Percentiles rank a stretch among this genome's conserved stretches.
Conservation (phyloP, 2,888 invertebrate species). For the Macrophya alboannulata region DNA sequence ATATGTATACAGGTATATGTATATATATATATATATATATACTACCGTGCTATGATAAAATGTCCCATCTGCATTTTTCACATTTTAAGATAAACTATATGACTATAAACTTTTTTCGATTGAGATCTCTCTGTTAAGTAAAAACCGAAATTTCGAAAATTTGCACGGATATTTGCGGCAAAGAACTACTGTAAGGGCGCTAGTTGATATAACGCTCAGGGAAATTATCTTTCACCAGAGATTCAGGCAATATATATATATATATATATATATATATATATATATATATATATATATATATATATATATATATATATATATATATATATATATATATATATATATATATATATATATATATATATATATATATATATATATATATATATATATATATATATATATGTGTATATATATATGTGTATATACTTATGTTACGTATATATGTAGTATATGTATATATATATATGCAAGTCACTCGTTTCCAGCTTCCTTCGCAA, state of each 20-base stretch:
- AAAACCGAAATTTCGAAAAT: too few relatives aligned
- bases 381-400: too few relatives aligned
- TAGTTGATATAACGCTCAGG: not conserved
- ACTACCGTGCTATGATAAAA: too few relatives aligned
- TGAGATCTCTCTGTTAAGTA: too few relatives aligned
- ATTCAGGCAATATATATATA: not conserved
- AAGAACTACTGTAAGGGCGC: not conserved
- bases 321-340: too few relatives aligned
- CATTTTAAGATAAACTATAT: too few relatives aligned
- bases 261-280: not conserved
- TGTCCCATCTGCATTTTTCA: too few relatives aligned
- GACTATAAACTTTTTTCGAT: too few relatives aligned
- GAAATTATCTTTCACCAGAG: not conserved
- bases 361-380: too few relatives aligned
- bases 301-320: too few relatives aligned
- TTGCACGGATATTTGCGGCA: not conserved
- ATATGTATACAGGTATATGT: not conserved
- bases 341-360: too few relatives aligned
- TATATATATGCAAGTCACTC: not conserved
- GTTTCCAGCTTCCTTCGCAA: conserved; percentile 48
- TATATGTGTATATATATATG: not conserved
- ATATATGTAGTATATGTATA: not conserved
- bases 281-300: too few relatives aligned
- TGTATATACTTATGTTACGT: not conserved
- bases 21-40: not conserved